phyloP scores from a whole-genome alignment of 1,140 invertebrate genomes.

The Apocrypta bakeri region DNA sequence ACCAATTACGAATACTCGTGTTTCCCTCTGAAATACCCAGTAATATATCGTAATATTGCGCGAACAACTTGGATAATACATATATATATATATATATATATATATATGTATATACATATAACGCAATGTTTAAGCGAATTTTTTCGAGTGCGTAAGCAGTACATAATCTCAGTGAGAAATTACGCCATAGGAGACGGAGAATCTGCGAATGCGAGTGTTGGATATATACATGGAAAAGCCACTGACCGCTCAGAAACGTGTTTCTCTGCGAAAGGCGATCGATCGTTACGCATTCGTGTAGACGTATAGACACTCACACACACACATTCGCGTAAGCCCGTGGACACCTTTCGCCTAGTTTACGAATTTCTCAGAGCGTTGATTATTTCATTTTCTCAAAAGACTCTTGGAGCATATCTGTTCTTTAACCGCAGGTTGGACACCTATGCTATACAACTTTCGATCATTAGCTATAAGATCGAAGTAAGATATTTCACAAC shows the following conservation, averaged over 20 bases:
- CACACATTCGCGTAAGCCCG: not conserved
- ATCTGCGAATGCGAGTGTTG: not conserved
- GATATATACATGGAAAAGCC: slow-evolving; percentile 1
- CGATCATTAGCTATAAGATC: not conserved
- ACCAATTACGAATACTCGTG: not conserved
- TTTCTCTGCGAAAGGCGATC: slow-evolving; percentile 3
- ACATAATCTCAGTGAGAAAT: not conserved
- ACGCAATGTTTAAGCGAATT: not conserved
- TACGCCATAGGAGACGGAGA: not conserved
- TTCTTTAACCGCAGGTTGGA: not conserved
- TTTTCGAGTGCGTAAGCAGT: not conserved
- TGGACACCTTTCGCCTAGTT: not conserved
- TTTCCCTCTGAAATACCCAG: not conserved
- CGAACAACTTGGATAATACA: too few relatives aligned
- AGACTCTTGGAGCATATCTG: not conserved
- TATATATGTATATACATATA: too few relatives aligned
- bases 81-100: too few relatives aligned
- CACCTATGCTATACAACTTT: not conserved
- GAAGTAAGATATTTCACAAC: not conserved
- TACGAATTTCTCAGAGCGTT: not conserved
- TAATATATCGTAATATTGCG: not conserved
- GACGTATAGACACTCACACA: not conserved
- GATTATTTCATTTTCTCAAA: slow-evolving; percentile 22
- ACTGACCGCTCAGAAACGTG: slow-evolving; percentile 10
- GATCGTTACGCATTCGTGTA: not conserved